Evolutionary conservation across 2,888 invertebrate species (phyloP).

Genomic region (Axea sp.): DNA sequence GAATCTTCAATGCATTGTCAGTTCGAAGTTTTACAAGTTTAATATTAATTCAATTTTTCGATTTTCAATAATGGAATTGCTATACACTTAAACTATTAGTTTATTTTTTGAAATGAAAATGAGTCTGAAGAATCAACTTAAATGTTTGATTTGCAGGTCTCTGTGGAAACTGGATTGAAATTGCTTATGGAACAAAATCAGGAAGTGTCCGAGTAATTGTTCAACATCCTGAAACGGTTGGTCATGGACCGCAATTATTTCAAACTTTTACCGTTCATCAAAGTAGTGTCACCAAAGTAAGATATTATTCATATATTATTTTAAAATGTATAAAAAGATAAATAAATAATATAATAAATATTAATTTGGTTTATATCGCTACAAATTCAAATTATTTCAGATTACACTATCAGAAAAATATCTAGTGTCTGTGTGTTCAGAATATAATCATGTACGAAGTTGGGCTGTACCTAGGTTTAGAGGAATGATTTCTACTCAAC

Average conservation of each 20-base stretch:
- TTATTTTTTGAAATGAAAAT: too few species aligned
- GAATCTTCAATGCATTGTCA: too few species aligned
- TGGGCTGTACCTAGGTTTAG: slow-evolving; percentile 98
- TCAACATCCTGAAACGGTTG: slow-evolving; percentile 99
- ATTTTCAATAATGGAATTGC: too few species aligned
- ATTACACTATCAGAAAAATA: slow-evolving; percentile 97
- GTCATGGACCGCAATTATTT: slow-evolving; percentile 98
- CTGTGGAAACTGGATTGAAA: slow-evolving; percentile 99
- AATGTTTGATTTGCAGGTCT: slow-evolving; percentile 83
- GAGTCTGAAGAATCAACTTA: not conserved
- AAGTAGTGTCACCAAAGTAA: slow-evolving; percentile 95
- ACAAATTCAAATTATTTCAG: too few species aligned
- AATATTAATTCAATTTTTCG: too few species aligned
- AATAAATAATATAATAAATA: too few species aligned
- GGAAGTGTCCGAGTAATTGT: slow-evolving; percentile 98
- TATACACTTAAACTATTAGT: too few species aligned
- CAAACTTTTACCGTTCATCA: slow-evolving; percentile 99
- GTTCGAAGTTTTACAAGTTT: too few species aligned
- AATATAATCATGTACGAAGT: slow-evolving; percentile 98
- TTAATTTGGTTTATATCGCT: too few species aligned
- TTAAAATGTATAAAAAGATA: too few species aligned
- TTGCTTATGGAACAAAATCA: slow-evolving; percentile 98
- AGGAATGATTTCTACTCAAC: slow-evolving; percentile 99
- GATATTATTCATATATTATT: slow-evolving; percentile 13
- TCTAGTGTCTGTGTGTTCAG: slow-evolving; percentile 96